phyloP scores from a whole-genome alignment of 2,888 invertebrate species.

The Andricus curvator region DNA sequence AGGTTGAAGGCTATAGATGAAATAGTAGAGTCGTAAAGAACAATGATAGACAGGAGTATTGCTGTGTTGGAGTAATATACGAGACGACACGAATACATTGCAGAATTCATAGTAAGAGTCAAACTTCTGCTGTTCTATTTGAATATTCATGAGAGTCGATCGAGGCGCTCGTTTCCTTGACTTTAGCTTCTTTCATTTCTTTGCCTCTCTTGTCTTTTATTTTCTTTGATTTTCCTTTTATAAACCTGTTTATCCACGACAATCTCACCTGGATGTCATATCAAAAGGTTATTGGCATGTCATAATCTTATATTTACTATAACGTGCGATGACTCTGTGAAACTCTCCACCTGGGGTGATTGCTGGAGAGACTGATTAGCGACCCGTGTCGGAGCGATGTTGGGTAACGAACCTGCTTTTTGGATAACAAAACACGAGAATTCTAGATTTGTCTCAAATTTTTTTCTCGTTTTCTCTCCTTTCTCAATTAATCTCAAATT shows the following conservation, averaged over 20 bases:
- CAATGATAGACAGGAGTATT: conserved; percentile 14
- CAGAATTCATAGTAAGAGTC: background rate
- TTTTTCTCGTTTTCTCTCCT: too few species aligned
- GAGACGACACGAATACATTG: background rate
- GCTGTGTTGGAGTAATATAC: background rate
- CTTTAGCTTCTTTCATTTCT: background rate
- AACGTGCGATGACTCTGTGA: too few species aligned
- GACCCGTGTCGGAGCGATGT: too few species aligned
- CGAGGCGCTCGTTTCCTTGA: background rate
- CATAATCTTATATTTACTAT: too few species aligned
- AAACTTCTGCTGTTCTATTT: conserved; percentile 2
- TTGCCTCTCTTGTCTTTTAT: too few species aligned
- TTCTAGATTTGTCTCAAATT: too few species aligned
- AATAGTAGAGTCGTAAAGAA: conserved; percentile 27
- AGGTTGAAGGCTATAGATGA: background rate
- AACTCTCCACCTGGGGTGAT: too few species aligned
- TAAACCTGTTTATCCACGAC: background rate
- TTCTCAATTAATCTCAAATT: too few species aligned
- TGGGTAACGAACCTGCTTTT: too few species aligned
- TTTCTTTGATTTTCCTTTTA: background rate
- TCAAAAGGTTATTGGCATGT: too few species aligned
- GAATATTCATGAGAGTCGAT: conserved; percentile 20
- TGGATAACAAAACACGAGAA: too few species aligned
- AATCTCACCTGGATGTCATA: background rate
- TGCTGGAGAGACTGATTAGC: too few species aligned